Percentiles rank a stretch among this genome's conserved stretches.
Evolutionary conservation across 2,113 vertebrate genomes (phyloP).

Genomic region (Cervus canadensis): DNA sequence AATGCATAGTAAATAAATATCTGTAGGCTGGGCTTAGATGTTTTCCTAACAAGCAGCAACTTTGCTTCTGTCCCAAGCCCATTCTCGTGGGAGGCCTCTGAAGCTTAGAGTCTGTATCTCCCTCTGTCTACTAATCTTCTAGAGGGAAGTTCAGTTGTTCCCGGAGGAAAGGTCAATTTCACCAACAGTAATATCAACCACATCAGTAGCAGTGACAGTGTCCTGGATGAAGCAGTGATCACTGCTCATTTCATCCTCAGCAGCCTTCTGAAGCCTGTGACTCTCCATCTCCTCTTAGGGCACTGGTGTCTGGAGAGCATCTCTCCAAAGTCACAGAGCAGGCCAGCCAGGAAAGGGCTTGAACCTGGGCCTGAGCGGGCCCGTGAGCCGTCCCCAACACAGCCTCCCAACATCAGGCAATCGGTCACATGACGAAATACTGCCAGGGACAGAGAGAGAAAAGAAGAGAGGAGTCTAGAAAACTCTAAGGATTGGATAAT

Average conservation of each 20-base stretch:
- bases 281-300: rapidly evolving
- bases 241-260: not conserved
- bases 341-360: no score
- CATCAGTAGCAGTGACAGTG: not conserved
- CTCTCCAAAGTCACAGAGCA: not conserved
- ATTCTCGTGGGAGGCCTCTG: not conserved
- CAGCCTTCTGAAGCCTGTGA: no score
- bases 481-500: no score
- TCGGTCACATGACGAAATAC: rapidly evolving
- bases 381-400: rapidly evolving
- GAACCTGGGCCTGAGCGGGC: not conserved
- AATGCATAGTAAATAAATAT: not conserved
- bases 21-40: rapidly evolving
- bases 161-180: not conserved
- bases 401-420: not conserved
- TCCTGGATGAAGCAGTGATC: rapidly evolving
- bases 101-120: not conserved
- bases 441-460: not conserved
- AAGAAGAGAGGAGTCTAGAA: not conserved
- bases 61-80: not conserved
- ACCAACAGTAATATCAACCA: not conserved
- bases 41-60: not conserved
- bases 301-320: no score
- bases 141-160: not conserved
- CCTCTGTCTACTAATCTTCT: not conserved